phyloP scores from a whole-genome alignment of 2,888 invertebrate species.

The Polyploca ridens region DNA sequence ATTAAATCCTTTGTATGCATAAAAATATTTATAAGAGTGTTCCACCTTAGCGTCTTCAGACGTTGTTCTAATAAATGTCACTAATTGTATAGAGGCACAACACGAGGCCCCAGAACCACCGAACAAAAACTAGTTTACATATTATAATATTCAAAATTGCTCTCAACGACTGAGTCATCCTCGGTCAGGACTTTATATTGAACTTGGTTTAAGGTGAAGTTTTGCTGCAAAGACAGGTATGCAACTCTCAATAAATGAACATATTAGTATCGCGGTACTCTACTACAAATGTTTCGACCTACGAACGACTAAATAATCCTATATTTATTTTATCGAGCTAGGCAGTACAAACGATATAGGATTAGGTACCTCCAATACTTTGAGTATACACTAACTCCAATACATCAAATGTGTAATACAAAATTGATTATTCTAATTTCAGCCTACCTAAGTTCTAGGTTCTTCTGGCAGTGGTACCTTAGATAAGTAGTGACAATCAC shows the following conservation, averaged over 20 bases:
- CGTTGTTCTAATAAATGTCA: conserved; percentile 75
- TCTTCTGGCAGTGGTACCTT: not conserved
- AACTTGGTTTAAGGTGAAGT: conserved; percentile 64
- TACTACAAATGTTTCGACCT: too few species aligned
- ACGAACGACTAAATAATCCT: too few species aligned
- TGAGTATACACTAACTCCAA: too few species aligned
- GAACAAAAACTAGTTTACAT: conserved; percentile 78
- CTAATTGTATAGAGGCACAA: conserved; percentile 73
- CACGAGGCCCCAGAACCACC: conserved; percentile 51
- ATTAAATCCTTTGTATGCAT: conserved; percentile 11
- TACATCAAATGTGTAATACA: too few species aligned
- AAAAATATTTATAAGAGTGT: conserved; percentile 16
- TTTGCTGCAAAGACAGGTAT: conserved; percentile 28
- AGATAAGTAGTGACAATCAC: not conserved
- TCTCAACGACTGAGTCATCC: conserved; percentile 80
- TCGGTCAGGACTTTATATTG: conserved; percentile 67
- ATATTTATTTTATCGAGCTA: too few species aligned
- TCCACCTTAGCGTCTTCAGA: conserved; percentile 37
- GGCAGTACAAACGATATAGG: too few species aligned
- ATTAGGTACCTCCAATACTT: too few species aligned
- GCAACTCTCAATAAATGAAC: too few species aligned
- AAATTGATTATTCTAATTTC: too few species aligned
- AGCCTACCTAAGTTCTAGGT: not conserved
- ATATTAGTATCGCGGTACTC: too few species aligned
- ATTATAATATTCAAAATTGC: conserved; percentile 81